Evolutionary conservation across 2,888 invertebrate species (phyloP).

Genomic region (Drosophila setosimentum): DNA sequence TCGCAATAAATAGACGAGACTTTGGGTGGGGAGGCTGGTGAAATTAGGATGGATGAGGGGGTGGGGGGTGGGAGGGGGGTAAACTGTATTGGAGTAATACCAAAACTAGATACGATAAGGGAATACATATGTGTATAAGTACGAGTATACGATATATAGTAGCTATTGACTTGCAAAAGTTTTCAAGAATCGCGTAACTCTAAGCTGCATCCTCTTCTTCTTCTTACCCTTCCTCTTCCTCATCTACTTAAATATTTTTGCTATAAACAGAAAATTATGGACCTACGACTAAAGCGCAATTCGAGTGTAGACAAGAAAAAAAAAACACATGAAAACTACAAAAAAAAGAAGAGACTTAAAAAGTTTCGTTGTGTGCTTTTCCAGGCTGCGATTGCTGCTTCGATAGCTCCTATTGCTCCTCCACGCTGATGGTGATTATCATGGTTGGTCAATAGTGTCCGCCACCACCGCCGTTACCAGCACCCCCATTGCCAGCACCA

Average conservation of each 20-base stretch:
- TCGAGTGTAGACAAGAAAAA: slow-evolving; percentile 31
- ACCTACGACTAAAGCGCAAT: slow-evolving; percentile 46
- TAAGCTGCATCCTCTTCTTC: slow-evolving; percentile 30
- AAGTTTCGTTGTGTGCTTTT: slow-evolving; percentile 46
- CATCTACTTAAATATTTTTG: slow-evolving; percentile 31
- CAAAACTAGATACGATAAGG: slow-evolving; percentile 30
- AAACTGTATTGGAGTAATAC: slow-evolving; percentile 1
- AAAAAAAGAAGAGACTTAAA: slow-evolving; percentile 35
- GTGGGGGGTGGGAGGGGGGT: not conserved
- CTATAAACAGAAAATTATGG: slow-evolving; percentile 66
- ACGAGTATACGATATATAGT: slow-evolving; percentile 44
- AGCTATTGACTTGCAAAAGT: slow-evolving; percentile 62
- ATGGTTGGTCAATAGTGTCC: slow-evolving; percentile 85
- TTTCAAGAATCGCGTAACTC: slow-evolving; percentile 38
- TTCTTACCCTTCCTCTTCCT: slow-evolving; percentile 14
- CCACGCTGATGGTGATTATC: slow-evolving; percentile 85
- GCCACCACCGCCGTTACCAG: slow-evolving; percentile 81
- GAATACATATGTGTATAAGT: slow-evolving; percentile 15
- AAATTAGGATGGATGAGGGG: not conserved
- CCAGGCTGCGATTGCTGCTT: slow-evolving; percentile 45
- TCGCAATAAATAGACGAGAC: slow-evolving; percentile 37
- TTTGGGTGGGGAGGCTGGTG: not conserved
- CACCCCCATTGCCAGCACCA: slow-evolving; percentile 70
- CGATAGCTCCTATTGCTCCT: slow-evolving; percentile 79
- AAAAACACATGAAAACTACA: slow-evolving; percentile 32